Conservation (phyloP, 2,888 invertebrate species). For the Xestia c-nigrum region DNA sequence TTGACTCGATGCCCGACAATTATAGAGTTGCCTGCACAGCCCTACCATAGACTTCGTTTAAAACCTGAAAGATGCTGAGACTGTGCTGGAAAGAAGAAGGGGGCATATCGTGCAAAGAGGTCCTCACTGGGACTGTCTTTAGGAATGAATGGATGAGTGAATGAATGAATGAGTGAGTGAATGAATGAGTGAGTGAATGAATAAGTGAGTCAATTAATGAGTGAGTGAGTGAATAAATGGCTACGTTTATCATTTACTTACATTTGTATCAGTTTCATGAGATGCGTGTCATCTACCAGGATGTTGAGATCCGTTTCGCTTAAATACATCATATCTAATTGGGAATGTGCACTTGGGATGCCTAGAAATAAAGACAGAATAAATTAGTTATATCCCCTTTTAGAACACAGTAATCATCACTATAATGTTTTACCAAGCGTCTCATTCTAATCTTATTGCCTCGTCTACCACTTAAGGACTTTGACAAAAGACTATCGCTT, state of each 20-base stretch:
- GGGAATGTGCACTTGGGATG: constrained; percentile 83
- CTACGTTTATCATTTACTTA: constrained; percentile 81
- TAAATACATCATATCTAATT: constrained; percentile 86
- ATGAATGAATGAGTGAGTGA: not conserved
- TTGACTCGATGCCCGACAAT: not conserved
- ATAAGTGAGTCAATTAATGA: too few species aligned
- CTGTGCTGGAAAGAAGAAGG: not conserved
- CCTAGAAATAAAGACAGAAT: constrained; percentile 74
- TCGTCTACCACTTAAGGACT: not conserved
- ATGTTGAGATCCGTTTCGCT: constrained; percentile 91
- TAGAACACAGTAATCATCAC: not conserved
- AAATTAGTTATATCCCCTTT: not conserved
- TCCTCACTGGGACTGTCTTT: not conserved
- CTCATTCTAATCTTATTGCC: not conserved
- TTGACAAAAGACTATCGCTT: not conserved
- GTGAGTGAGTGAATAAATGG: too few species aligned
- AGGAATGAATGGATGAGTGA: not conserved
- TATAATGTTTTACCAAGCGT: not conserved
- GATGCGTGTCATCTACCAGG: constrained; percentile 88
- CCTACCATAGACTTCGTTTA: not conserved
- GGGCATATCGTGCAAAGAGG: not conserved
- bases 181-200: not conserved
- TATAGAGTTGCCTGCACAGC: not conserved
- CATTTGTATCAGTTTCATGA: constrained; percentile 90
- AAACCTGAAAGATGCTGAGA: not conserved